Evolutionary conservation across 2,113 vertebrate genomes (phyloP).

Genomic region (Mustela nigripes): DNA sequence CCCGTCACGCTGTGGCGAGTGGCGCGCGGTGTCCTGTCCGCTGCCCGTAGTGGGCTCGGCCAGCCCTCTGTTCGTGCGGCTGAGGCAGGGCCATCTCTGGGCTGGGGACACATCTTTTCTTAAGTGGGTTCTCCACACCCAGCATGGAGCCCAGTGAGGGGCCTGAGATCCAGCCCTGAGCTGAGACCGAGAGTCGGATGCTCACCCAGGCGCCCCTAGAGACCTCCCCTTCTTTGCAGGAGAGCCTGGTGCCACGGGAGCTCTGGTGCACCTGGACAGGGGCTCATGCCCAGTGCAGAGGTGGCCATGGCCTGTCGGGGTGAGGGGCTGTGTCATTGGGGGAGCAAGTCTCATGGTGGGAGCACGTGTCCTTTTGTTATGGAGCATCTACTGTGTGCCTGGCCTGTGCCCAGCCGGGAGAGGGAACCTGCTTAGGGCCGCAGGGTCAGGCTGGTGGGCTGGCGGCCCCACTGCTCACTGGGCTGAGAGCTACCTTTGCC

Average conservation of each 20-base stretch:
- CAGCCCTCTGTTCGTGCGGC: fast-evolving
- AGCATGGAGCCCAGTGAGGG: not conserved
- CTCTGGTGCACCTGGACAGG: fast-evolving
- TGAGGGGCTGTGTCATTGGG: not conserved
- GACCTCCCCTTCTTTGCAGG: not conserved
- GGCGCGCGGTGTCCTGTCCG: fast-evolving
- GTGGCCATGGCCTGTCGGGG: not conserved
- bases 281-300: fast-evolving
- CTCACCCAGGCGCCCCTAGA: not conserved
- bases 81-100: no score
- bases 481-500: no score
- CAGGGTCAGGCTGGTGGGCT: not conserved
- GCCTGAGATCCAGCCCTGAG: not conserved
- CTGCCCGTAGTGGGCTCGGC: fast-evolving
- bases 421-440: not conserved
- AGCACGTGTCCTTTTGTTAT: fast-evolving
- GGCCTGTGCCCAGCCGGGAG: not conserved
- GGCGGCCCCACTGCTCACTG: not conserved
- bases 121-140: not conserved
- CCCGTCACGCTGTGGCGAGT: fast-evolving
- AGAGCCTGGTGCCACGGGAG: no score
- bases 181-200: not conserved
- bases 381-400: not conserved
- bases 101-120: not conserved
- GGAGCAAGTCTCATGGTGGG: not conserved